Conservation (phyloP, 2,797 vertebrate genomes). For the Synaphobranchus kaupii region DNA sequence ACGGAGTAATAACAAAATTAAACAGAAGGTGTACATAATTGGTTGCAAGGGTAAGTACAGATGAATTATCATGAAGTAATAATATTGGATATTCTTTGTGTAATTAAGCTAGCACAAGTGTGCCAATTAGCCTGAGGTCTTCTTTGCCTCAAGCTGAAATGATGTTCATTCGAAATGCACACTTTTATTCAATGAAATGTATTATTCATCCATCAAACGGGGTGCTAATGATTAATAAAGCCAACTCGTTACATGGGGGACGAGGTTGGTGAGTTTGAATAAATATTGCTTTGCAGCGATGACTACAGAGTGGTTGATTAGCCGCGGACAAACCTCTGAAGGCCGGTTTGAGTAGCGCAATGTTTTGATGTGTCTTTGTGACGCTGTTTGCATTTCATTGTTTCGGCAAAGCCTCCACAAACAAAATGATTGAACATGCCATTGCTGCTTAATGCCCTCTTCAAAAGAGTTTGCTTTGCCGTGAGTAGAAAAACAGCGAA, state of each 20-base stretch:
- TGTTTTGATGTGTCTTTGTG: background rate
- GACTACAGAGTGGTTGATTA: background rate
- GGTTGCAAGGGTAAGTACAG: background rate
- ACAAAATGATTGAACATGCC: background rate
- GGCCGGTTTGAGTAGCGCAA: background rate
- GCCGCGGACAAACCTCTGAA: background rate
- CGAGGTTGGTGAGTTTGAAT: background rate
- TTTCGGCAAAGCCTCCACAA: background rate
- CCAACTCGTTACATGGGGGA: background rate
- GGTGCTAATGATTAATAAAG: background rate
- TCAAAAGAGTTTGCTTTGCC: background rate
- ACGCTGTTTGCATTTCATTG: background rate
- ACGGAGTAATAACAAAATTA: too few species aligned
- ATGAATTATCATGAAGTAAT: background rate
- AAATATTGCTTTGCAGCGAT: background rate
- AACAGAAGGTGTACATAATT: too few species aligned
- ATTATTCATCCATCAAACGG: conserved; percentile 4
- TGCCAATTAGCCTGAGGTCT: background rate
- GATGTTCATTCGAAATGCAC: background rate
- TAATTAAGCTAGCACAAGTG: background rate
- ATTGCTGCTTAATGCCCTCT: background rate
- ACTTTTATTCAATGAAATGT: background rate
- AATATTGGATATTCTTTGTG: background rate
- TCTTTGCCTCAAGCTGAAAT: background rate
- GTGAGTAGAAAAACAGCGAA: background rate